Base-by-base conservation (phyloP, 37 sponge, comb jelly and placozoan genomes). In the Corticium candelabrum region DNA sequence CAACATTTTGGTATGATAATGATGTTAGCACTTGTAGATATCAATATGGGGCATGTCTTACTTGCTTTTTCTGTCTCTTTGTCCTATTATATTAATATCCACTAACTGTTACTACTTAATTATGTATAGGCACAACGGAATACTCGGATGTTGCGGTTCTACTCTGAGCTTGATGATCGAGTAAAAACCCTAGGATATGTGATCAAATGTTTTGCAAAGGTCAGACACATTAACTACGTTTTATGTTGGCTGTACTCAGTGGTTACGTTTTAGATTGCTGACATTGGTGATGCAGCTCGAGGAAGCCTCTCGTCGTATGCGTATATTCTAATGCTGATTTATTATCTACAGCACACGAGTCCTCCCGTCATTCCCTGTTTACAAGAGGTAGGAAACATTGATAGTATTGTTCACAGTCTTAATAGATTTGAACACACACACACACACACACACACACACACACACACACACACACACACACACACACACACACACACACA, bases 271-370 rank as follows among this genome's bases (percentile, higher is more conserved):
- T 79, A 95, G 96, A 70, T 50, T 34, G 88, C 87, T 81, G 89
- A 84, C 35, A 84, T 93, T 67, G 84, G 85, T 38, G 96, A 96
- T 83, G 96, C 96, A 33, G 74, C 87, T 5, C 37, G 79, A 34
- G 93, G 93, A n/a, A 85, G 90, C 67, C 84, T 96, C 35, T 93
- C 93, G 37, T 96, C 96, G 3, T 96, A 96, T 76, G 93, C 96
- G 34, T 92, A 93, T 79, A 88, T 91, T 50, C 74, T 96, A 43
- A 83, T 96, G 89, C 5, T 92, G 50, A 80, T 96, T 35, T 89
- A 93, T 75, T 96, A 82, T 76, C 93, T 96, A 0, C 96, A 96
- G 81, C 84, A 80, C 33, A 79, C 79, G 1, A 27, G 34, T 5
- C 90, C 90, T 38, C 93, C 93, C 50, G 85, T 93, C 38, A 40